Percentiles rank a stretch among this genome's conserved stretches.
Conservation (phyloP, 2,888 invertebrate species). For the Agonopterix heracliana region DNA sequence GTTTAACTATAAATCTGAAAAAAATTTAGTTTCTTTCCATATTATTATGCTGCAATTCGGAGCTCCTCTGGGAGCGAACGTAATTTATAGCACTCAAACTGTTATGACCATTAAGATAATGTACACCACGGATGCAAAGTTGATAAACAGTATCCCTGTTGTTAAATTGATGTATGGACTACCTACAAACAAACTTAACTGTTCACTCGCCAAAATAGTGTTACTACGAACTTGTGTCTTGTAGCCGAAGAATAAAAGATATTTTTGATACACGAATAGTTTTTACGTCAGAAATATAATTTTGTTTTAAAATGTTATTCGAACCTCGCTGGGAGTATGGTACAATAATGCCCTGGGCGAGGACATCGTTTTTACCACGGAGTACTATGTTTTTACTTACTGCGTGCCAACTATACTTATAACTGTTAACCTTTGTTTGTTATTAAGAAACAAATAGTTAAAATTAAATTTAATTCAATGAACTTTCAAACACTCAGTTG, state of each 20-base stretch:
- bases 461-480: too few species aligned
- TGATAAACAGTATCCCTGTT: constrained; percentile 39
- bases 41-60: too few species aligned
- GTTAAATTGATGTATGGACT: constrained; percentile 40
- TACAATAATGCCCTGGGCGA: background rate
- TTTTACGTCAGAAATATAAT: background rate
- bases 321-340: constrained; percentile 23
- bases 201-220: background rate
- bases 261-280: background rate
- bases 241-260: constrained; percentile 5
- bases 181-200: constrained; percentile 8
- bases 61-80: too few species aligned
- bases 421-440: constrained; percentile 23
- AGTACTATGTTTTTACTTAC: constrained; percentile 25
- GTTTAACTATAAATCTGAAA: too few species aligned
- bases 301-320: background rate
- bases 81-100: constrained; percentile 16
- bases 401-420: constrained; percentile 14
- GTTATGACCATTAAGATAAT: constrained; percentile 37
- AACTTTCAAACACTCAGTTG: too few species aligned
- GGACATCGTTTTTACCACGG: constrained; percentile 32
- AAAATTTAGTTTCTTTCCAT: too few species aligned
- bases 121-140: constrained; percentile 32
- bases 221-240: constrained; percentile 6
- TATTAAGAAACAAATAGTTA: constrained; percentile 25